Base-by-base conservation (phyloP, 2,113 vertebrate species). In the Amblyopsis rosae region DNA sequence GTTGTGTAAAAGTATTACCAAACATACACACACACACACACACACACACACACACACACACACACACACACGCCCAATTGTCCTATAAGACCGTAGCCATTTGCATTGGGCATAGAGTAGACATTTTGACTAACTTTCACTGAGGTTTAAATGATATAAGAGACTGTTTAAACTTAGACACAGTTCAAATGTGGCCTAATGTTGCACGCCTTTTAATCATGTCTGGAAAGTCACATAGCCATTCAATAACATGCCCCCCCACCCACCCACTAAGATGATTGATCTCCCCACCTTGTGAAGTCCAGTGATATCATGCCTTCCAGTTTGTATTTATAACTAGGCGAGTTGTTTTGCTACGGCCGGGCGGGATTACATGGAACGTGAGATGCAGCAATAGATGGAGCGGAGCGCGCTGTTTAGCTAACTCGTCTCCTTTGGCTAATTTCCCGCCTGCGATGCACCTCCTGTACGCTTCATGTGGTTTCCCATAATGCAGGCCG, bases 331-430 rank as follows among this genome's bases (percentile, higher is more conserved):
- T 50, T 50, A 13, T 50, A 50, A 50, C 49, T 50, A 11, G 49
- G 49, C 13, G 11, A 50, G 49, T 50, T 11, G 49, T 8, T 50
- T 50, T 50, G 49, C 49, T 13, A 9, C 11, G 12, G 13, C 13
- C 7, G 1, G 49, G 49, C 13, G 9, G 49, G 49, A 50, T 50
- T 13, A 50, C 49, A 50, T 50, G 49, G 10, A 8, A 41, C 35
- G 7, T 41, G 35, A 50, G 49, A 12, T 50, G 49, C 47, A 48
- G 50, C n/a, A 58, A 73, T 73, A 77, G 64, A 74, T 79, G 16
- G 15, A 56, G n/a, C 61, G 7, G 35, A 1, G 7, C 35, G 7
- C 35, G 6, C 35, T 41, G 35, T 41, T 41, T 41, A 41, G 35
- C 35, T 72, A 77, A 75, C 67, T 72, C 54, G 66, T 59, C 51